Percentiles rank a stretch among this genome's conserved stretches.
Conservation (phyloP, 2,888 invertebrate genomes). For the Platycnemis pennipes region DNA sequence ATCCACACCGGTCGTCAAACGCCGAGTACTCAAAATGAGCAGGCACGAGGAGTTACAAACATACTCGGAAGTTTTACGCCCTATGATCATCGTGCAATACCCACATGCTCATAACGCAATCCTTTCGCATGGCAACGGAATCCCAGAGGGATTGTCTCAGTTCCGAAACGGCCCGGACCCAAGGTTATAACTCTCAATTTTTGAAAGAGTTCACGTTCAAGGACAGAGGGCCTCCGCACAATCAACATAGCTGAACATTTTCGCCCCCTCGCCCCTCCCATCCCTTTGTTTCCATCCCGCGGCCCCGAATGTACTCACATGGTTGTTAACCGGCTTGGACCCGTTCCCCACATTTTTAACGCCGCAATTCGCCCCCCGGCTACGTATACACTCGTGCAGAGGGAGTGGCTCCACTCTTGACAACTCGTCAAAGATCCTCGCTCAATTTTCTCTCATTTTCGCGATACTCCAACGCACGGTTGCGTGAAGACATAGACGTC, state of each 20-base stretch:
- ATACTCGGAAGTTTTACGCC: too few relatives aligned
- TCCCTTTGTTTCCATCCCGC: neutral
- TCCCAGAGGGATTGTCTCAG: neutral
- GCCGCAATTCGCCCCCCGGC: constrained; percentile 12
- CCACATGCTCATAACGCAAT: too few relatives aligned
- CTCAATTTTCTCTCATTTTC: neutral
- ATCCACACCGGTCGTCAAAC: too few relatives aligned
- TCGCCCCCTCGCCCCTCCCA: neutral
- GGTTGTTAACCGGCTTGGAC: neutral
- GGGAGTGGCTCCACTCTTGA: neutral
- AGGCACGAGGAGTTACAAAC: too few relatives aligned
- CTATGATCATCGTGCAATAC: too few relatives aligned
- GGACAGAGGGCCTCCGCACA: neutral
- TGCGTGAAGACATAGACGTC: neutral
- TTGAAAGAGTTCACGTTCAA: constrained; percentile 39
- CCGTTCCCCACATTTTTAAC: neutral
- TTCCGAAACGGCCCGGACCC: neutral
- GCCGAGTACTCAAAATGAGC: too few relatives aligned
- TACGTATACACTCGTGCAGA: neutral
- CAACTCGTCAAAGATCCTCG: neutral
- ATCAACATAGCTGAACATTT: constrained; percentile 31
- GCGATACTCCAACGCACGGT: neutral
- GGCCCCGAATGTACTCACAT: neutral
- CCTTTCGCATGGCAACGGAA: constrained; percentile 15
- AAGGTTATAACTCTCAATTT: constrained; percentile 31